These are phyloP conservation scores for Cassiopea xamachana DNA, from an alignment of 30 jellyfish, hydroid and myxozoan species.

Conservation along the genomic window DNA sequence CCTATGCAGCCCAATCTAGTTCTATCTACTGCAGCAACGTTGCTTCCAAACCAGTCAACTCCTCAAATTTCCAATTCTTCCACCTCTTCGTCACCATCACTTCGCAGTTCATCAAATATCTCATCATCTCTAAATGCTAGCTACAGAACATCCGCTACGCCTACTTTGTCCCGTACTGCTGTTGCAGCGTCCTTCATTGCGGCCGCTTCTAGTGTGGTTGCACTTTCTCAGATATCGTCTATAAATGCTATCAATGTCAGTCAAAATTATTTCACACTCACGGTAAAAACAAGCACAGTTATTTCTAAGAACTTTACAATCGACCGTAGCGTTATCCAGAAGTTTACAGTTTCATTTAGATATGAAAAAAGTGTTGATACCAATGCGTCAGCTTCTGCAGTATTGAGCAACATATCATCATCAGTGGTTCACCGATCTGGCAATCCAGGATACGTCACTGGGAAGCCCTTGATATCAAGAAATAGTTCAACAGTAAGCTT, in stretches of 20 bases:
- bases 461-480: slow-evolving; percentile 66
- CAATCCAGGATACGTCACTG: slow-evolving; percentile 78
- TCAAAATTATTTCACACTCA: slow-evolving; percentile 1
- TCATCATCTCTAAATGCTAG: neutral
- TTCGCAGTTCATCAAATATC: neutral
- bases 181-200: neutral
- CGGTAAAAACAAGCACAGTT: slow-evolving; percentile 52
- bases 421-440: slow-evolving; percentile 67
- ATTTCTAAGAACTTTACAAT: slow-evolving; percentile 18
- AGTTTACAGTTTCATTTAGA: slow-evolving; percentile 53
- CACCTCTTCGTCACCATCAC: neutral
- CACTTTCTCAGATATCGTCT: neutral
- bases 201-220: neutral
- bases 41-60: too few relatives aligned
- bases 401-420: slow-evolving; percentile 1
- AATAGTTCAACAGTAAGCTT: slow-evolving; percentile 37
- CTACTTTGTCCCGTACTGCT: too few relatives aligned
- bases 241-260: too few relatives aligned
- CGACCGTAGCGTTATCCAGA: slow-evolving; percentile 50
- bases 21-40: neutral
- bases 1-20: neutral
- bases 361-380: slow-evolving; percentile 12
- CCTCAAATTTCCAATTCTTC: neutral
- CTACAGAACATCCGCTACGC: too few relatives aligned
- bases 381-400: slow-evolving; percentile 35